phyloP scores from a whole-genome alignment of 2,113 vertebrate species.

The Mugil cephalus region DNA sequence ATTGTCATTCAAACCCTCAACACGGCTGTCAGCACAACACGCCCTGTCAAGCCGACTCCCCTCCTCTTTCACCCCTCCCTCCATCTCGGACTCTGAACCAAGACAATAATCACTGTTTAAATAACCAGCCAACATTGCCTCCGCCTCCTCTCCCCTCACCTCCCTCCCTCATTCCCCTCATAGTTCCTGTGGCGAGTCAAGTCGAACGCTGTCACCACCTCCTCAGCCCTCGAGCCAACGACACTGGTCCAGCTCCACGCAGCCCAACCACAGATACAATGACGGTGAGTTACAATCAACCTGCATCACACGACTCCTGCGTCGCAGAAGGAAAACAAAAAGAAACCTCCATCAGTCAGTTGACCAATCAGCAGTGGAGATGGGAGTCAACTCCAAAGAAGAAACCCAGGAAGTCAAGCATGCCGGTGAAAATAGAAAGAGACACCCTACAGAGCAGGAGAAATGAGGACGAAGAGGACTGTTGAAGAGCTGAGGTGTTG shows the following conservation, averaged over 20 bases:
- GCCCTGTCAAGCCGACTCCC: not conserved
- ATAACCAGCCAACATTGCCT: not conserved
- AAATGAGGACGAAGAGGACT: slow-evolving; percentile 12
- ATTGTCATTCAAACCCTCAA: not conserved
- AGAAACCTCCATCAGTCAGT: slow-evolving; percentile 31
- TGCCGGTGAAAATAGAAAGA: slow-evolving; percentile 94
- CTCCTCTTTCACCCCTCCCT: not conserved
- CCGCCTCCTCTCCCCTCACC: not conserved
- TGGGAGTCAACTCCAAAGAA: slow-evolving; percentile 86
- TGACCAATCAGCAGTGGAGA: slow-evolving; percentile 77
- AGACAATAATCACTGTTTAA: not conserved
- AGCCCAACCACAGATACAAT: not conserved
- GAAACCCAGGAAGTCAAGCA: slow-evolving; percentile 95
- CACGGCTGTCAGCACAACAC: not conserved
- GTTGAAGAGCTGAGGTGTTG: slow-evolving; percentile 10
- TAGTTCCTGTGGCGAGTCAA: not conserved
- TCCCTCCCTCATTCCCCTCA: not conserved
- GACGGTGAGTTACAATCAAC: not conserved
- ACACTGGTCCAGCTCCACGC: no score
- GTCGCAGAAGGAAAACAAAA: slow-evolving; percentile 73
- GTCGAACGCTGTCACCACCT: not conserved
- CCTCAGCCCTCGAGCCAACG: not conserved
- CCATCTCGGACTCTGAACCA: not conserved
- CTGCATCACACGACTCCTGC: slow-evolving; percentile 73
- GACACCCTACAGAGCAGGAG: slow-evolving; percentile 48